A percentile compares a stretch with the other conserved stretches of the same genome.
phyloP scores from a whole-genome alignment of 2,113 vertebrate species.

The Crotalus viridis region DNA sequence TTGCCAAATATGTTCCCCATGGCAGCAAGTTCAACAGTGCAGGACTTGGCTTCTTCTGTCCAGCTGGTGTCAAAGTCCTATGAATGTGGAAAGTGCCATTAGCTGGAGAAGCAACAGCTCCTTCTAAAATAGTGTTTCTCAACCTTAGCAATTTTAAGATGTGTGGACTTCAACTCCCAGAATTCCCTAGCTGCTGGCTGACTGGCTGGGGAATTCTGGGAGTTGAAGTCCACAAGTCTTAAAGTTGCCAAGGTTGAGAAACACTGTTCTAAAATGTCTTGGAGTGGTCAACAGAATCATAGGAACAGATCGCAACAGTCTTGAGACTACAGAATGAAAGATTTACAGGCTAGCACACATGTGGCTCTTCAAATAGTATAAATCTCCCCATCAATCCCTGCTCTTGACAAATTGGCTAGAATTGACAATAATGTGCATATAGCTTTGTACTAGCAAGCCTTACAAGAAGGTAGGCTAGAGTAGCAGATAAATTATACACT shows the following conservation, averaged over 20 bases:
- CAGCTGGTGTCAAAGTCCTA: constrained; percentile 44
- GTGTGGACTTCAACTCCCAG: too few species aligned
- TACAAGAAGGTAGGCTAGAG: not conserved
- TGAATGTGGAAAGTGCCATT: not conserved
- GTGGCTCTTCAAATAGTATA: not conserved
- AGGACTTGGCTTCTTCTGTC: constrained; percentile 25
- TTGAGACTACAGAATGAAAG: not conserved
- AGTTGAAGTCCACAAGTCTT: too few species aligned
- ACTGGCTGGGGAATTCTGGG: too few species aligned
- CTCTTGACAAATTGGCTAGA: not conserved
- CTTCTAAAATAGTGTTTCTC: not conserved
- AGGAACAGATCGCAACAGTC: not conserved
- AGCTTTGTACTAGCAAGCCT: not conserved
- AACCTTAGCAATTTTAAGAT: too few species aligned
- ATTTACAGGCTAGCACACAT: not conserved
- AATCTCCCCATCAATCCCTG: not conserved
- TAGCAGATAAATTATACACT: not conserved
- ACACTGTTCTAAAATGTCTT: not conserved
- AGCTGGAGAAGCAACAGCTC: not conserved
- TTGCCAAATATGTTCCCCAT: constrained; percentile 94
- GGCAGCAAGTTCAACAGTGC: constrained; percentile 43
- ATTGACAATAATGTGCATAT: not conserved
- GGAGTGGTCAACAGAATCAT: not conserved
- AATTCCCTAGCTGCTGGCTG: too few species aligned
- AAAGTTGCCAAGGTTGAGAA: too few species aligned